These are phyloP conservation scores for Pandion haliaetus DNA, from an alignment of 2,113 vertebrate genomes.

Conservation along the genomic window DNA sequence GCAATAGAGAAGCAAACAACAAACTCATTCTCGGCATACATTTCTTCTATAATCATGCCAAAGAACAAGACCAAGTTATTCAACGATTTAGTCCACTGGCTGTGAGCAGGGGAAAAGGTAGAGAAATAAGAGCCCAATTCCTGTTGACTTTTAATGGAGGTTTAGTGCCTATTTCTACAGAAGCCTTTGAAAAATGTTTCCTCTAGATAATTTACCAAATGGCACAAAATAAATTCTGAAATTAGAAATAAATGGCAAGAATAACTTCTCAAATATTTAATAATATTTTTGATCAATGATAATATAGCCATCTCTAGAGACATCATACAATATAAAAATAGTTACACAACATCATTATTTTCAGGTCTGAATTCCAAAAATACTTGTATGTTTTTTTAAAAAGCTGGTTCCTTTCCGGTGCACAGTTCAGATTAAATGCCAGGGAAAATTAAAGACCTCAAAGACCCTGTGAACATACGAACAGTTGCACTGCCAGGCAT, in stretches of 20 bases:
- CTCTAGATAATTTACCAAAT: neutral
- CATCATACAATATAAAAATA: neutral
- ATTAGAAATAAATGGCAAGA: neutral
- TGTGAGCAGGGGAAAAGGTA: neutral
- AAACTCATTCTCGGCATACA: neutral
- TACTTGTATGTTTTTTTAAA: neutral
- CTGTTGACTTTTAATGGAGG: neutral
- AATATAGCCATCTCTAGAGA: neutral
- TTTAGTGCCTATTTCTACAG: neutral
- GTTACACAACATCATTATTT: neutral
- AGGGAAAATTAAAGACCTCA: slow-evolving; percentile 12
- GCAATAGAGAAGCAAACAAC: neutral
- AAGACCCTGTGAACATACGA: neutral
- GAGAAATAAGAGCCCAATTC: neutral
- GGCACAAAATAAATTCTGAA: neutral
- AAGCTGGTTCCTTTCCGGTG: neutral
- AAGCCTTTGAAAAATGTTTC: neutral
- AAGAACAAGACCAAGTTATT: neutral
- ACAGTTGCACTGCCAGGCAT: neutral
- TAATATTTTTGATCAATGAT: neutral
- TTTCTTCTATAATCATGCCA: neutral
- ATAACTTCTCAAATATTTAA: neutral
- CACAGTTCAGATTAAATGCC: slow-evolving; percentile 3
- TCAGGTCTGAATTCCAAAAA: neutral
- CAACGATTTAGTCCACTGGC: neutral